Evolutionary conservation across 2,113 vertebrate species (phyloP).

Genomic region (Rhinopomastus cyanomelas): DNA sequence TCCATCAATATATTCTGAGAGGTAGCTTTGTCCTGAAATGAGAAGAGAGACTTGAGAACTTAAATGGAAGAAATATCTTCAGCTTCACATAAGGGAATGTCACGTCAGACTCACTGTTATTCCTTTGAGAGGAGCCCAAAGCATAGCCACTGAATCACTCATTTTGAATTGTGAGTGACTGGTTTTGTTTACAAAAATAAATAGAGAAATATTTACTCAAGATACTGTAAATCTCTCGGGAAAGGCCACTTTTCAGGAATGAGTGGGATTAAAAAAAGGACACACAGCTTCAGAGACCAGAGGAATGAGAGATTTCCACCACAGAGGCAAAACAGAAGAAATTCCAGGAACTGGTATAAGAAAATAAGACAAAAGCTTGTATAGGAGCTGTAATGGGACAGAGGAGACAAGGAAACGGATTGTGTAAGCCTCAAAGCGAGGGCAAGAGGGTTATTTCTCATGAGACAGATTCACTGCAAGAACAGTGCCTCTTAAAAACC

Average conservation of each 20-base stretch:
- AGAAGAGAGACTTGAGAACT: not conserved
- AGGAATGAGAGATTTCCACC: not conserved
- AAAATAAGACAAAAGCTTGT: not conserved
- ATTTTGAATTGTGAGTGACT: not conserved
- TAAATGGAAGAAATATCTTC: not conserved
- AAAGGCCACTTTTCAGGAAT: conserved; percentile 31
- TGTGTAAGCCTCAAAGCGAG: not conserved
- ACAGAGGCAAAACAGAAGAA: not conserved
- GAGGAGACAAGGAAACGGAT: not conserved
- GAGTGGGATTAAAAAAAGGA: conserved; percentile 17
- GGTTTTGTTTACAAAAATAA: conserved; percentile 1
- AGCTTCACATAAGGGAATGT: not conserved
- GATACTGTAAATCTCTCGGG: not conserved
- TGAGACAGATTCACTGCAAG: not conserved
- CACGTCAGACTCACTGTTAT: not conserved
- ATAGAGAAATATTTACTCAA: conserved; percentile 45
- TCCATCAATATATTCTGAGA: not conserved
- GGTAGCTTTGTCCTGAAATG: not conserved
- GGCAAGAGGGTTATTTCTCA: not conserved
- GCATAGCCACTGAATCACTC: not conserved
- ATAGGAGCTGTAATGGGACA: not conserved
- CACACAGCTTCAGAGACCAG: not conserved
- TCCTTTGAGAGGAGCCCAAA: not conserved
- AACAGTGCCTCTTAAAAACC: not conserved
- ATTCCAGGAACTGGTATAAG: not conserved